Evolutionary conservation across 35 echinoderm and acorn worm genomes (phyloP).

Genomic region (Patiria miniata): DNA sequence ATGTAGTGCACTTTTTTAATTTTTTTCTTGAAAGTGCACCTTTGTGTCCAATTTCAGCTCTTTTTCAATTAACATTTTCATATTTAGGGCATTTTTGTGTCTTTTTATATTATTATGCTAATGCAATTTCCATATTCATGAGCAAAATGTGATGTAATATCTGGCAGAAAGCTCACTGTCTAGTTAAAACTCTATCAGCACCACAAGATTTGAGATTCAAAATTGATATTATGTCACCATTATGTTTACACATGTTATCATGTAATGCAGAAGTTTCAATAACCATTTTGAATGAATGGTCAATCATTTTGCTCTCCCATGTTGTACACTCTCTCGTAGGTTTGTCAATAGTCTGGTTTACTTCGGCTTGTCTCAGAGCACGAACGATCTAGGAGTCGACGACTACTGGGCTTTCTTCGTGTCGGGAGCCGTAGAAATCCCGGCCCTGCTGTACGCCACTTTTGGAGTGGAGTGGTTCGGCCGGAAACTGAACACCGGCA

Average conservation of each 20-base stretch:
- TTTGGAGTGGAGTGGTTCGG: constrained; percentile 57
- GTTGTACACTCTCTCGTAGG: constrained; percentile 25
- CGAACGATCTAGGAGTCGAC: constrained; percentile 58
- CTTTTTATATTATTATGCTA: too few species aligned
- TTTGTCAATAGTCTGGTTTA: constrained; percentile 71
- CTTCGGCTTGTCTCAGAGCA: constrained; percentile 66
- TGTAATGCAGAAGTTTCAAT: background rate
- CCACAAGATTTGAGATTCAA: background rate
- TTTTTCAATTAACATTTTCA: too few species aligned
- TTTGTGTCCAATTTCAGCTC: background rate
- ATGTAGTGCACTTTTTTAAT: too few species aligned
- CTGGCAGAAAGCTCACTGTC: too few species aligned
- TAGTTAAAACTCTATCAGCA: too few species aligned
- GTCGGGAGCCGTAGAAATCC: constrained; percentile 63
- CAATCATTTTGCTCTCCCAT: too few species aligned
- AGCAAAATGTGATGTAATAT: too few species aligned
- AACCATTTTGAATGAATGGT: background rate
- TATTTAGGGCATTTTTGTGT: too few species aligned
- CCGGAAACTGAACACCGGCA: constrained; percentile 20
- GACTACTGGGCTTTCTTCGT: constrained; percentile 61
- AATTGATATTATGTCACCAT: background rate
- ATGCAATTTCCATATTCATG: too few species aligned
- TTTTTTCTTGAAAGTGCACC: too few species aligned
- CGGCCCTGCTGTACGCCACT: constrained; percentile 45
- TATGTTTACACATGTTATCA: background rate